A percentile compares a stretch with the other conserved stretches of the same genome.
Evolutionary conservation across 2,797 vertebrate genomes (phyloP).

Genomic region (Enteromius unitaeniatus): DNA sequence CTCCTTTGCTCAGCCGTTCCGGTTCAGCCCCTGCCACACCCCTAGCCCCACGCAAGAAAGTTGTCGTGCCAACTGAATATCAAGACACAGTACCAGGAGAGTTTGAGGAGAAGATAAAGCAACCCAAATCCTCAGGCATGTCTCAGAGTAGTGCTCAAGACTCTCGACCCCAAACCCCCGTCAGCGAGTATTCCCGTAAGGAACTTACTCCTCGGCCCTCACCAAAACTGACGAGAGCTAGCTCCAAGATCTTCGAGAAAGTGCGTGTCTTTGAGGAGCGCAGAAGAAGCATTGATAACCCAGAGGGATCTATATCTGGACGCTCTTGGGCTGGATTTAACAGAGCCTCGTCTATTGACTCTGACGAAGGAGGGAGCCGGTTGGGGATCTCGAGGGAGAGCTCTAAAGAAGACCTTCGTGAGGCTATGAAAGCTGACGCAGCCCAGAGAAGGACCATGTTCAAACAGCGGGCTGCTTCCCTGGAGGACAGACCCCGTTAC

Average conservation of each 20-base stretch:
- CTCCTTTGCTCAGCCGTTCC: conserved; percentile 80
- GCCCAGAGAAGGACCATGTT: conserved; percentile 87
- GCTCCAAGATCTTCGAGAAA: conserved; percentile 94
- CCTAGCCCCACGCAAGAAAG: conserved; percentile 86
- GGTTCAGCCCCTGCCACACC: conserved; percentile 82
- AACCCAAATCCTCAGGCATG: conserved; percentile 83
- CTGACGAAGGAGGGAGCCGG: conserved; percentile 82
- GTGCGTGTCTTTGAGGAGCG: conserved; percentile 91
- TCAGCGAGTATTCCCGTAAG: conserved; percentile 88
- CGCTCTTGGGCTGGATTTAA: conserved; percentile 90
- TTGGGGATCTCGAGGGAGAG: conserved; percentile 86
- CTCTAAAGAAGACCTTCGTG: conserved; percentile 84
- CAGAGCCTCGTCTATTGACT: conserved; percentile 89
- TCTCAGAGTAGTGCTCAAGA: conserved; percentile 86
- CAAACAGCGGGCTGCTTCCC: conserved; percentile 90
- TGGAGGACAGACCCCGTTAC: conserved; percentile 90
- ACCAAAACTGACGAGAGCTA: conserved; percentile 87
- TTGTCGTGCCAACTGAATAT: conserved; percentile 80
- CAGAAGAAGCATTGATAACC: conserved; percentile 88
- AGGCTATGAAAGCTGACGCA: conserved; percentile 83
- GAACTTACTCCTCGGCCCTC: conserved; percentile 86
- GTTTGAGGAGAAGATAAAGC: conserved; percentile 91
- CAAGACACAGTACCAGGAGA: conserved; percentile 89
- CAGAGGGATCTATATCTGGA: conserved; percentile 86
- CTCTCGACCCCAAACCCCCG: conserved; percentile 88